phyloP scores from a whole-genome alignment of 2,888 invertebrate species.

The Melanchra persicariae region DNA sequence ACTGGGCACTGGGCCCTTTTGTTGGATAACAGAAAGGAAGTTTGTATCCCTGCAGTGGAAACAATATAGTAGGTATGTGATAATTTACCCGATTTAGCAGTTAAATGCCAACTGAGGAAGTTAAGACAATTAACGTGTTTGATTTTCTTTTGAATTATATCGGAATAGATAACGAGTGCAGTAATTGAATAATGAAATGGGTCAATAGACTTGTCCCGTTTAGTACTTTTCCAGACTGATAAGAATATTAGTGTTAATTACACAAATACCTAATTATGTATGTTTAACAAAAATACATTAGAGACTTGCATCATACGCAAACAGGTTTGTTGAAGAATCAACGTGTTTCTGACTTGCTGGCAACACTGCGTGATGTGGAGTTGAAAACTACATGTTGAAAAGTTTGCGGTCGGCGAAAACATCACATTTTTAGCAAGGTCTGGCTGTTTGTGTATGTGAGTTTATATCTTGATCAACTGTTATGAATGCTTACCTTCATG shows the following conservation, averaged over 20 bases:
- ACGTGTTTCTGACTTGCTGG: too few relatives aligned
- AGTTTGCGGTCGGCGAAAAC: too few relatives aligned
- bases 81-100: too few relatives aligned
- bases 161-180: not conserved
- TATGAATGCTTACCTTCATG: too few relatives aligned
- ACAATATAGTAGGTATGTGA: not conserved
- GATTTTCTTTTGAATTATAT: not conserved
- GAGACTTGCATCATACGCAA: not conserved
- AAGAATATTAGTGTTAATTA: slow-evolving; percentile 30
- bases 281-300: not conserved
- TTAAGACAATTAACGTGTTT: not conserved
- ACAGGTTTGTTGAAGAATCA: too few relatives aligned
- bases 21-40: not conserved
- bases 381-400: too few relatives aligned
- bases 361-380: too few relatives aligned
- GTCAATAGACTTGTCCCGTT: slow-evolving; percentile 24
- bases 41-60: not conserved
- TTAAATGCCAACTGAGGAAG: not conserved
- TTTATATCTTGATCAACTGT: too few relatives aligned
- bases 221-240: slow-evolving; percentile 49
- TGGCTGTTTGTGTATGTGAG: too few relatives aligned
- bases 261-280: not conserved
- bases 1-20: not conserved
- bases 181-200: not conserved
- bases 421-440: too few relatives aligned